Evolutionary conservation across 2,797 vertebrate genomes (phyloP), one percentile per base, ranked within the genome.

Genomic region (Tachyglossus aculeatus): DNA sequence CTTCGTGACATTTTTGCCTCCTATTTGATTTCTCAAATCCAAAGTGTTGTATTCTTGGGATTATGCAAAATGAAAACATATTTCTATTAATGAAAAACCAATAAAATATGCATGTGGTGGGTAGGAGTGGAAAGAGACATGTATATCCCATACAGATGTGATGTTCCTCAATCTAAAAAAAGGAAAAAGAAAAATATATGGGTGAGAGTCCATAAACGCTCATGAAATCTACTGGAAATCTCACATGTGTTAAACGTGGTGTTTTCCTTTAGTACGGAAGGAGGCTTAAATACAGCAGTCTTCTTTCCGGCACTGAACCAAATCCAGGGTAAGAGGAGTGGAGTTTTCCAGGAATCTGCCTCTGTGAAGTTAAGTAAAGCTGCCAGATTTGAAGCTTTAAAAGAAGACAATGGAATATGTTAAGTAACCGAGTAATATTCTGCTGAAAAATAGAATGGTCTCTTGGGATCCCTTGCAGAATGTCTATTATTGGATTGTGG

Each of bases 351-450:
- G 33, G 8, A 56, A 25, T n/a, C 48, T 47, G 52, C 34, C 22
- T 66, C 63, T 38, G 16, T 63, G 48, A 60, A 66, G 56, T 55
- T 48, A 58, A 55, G 14, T 40, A 60, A 82, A 54, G 9, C 29
- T 38, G 54, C 34, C n/a, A 18, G 1, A 61, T 66, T 43, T 54
- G 50, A 68, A 71, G 24, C 13, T 6, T 39, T 44, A 47, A 61
- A 16, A 43, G 47, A 65, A 77, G 21, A 53, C 18, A 68, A 41
- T 44, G 45, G 22, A 68, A 6, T 32, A 22, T 29, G 25, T 43
- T 74, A 79, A 71, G 45, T 63, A 77, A 50, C 32, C 61, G 77
- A 67, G 19, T 55, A 39, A 47, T 34, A 32, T 62, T 71, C 50
- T 58, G 27, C 25, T n/a, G 48, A 51, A 70, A 74, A 61, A 31